phyloP scores from a whole-genome alignment of 2,797 vertebrate genomes.

The Morelia viridis region DNA sequence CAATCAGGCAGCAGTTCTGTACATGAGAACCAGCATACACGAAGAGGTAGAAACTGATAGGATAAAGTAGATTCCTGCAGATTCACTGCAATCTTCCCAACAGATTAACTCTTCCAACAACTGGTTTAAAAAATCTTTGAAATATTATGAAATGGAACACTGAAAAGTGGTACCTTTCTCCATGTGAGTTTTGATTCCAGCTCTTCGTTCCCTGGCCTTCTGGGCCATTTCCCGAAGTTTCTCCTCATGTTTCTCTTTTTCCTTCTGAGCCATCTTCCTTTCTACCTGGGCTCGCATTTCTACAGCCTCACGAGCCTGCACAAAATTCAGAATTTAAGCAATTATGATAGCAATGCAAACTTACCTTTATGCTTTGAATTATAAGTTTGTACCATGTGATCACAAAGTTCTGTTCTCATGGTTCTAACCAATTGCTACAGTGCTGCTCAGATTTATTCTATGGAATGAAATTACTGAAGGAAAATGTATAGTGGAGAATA shows the following conservation, averaged over 20 bases:
- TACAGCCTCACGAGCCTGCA: constrained; percentile 93
- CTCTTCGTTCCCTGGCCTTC: constrained; percentile 92
- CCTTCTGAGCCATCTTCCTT: constrained; percentile 98
- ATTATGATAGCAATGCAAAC: neutral
- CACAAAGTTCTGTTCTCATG: neutral
- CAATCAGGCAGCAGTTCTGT: neutral
- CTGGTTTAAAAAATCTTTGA: neutral
- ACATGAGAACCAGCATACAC: neutral
- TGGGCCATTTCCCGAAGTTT: constrained; percentile 95
- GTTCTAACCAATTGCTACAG: constrained; percentile 24
- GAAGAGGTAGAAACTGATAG: neutral
- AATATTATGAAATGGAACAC: neutral
- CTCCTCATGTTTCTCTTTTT: constrained; percentile 98
- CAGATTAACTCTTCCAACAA: neutral
- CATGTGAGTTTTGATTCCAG: constrained; percentile 97
- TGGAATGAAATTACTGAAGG: constrained; percentile 25
- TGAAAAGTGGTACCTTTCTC: constrained; percentile 84
- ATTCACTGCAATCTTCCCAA: neutral
- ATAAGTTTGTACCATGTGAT: neutral
- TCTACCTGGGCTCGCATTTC: constrained; percentile 99
- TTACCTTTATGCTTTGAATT: neutral
- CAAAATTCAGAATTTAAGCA: neutral
- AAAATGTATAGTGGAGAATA: constrained; percentile 16
- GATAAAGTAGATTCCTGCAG: neutral
- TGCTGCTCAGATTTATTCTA: constrained; percentile 14